Evolutionary conservation across 2,888 invertebrate species (phyloP), one percentile per base, ranked within the genome.

Genomic region (Conops quadrifasciatus): DNA sequence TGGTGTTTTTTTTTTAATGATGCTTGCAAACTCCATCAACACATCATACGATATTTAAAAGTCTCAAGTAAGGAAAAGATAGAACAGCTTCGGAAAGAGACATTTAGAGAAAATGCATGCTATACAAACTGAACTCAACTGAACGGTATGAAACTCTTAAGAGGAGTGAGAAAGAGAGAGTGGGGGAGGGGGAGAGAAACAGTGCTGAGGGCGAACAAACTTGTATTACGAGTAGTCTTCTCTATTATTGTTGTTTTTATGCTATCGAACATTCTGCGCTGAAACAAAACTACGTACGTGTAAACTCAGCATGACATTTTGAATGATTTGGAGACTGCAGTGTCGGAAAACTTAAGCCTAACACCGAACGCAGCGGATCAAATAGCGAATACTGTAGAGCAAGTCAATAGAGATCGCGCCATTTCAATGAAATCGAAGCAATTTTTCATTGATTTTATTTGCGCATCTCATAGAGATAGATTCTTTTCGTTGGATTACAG

Each of bases 41-140:
- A 36, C 36, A 36, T 36, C 9, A 36, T 36, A 36, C 36, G 36
- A 36, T 36, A 36, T 36, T 36, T 36, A 36, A 9, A 36, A 36
- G 36, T 36, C 9, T 9, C 5, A 36, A 36, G 36, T 7, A 36
- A 36, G 36, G 36, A 7, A 36, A 36, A 36, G n/a, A 36, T 36
- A 36, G 36, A 36, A 36, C 36, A 36, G 53, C 19, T 53, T 36
- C 65, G 62, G 45, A 76, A 78, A 79, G 80, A 81, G 81, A 81
- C 81, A 81, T 79, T 82, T 81, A 81, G 78, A 78, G 78, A 81
- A 82, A 79, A 79, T 77, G 81, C 81, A 81, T 81, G 81, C 81
- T 79, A 78, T 82, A 79, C 81, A 82, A 81, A 80, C 36, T 68
- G 62, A 68, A 68, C 68, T 28, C 28, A 67, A 64, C 49, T 49